Evolutionary conservation across 2,888 invertebrate genomes (phyloP), one percentile per base, ranked within the genome.

Genomic region (Chalcosyrphus nemorum): DNA sequence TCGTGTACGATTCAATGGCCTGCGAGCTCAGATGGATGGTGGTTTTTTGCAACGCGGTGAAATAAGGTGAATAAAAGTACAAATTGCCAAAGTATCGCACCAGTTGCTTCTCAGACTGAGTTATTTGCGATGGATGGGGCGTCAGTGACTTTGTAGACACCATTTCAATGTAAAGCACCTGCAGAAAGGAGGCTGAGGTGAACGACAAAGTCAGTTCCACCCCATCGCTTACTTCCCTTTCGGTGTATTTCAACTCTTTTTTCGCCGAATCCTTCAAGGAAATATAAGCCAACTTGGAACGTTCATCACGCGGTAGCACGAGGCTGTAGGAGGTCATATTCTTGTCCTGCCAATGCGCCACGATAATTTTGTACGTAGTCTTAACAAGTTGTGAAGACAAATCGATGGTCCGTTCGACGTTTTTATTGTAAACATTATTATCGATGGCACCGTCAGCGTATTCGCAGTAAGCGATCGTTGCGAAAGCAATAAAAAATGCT

Each of bases 71-170:
- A 89, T 94, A 97, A 68, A 96, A 93, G 89, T 97, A 96, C 74
- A 96, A 93, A 89, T 95, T 97, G 24, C 98, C 98, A 86, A 93
- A 94, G 90, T 96, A 99, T 86, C 96, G 94, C 0, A 99, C 97
- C 86, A 98, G 93, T 89, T 99, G 99, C 88, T 97, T 97, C 88
- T 99, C 99, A 84, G 96, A 95, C 91, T 99, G 99, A 0, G 95
- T 93, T 81, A 99, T 98, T 87, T 95, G 94, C 7, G 94, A 94
- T 1, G 99, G 99, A 92, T 96, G 96, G 0, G 99, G 97, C 29
- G 92, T 90, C 27, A 99, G 92, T 13, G 94, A 93, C 89, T 97
- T 96, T 0, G 95, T 95, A 59, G 95, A 94, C 0, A 97, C 94
- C 6, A 94, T 93, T 89, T 98, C 97, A 0, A 97, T 92, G 29